Base-by-base conservation (phyloP, 2,888 invertebrate species). In the Sabatieria punctata region DNA sequence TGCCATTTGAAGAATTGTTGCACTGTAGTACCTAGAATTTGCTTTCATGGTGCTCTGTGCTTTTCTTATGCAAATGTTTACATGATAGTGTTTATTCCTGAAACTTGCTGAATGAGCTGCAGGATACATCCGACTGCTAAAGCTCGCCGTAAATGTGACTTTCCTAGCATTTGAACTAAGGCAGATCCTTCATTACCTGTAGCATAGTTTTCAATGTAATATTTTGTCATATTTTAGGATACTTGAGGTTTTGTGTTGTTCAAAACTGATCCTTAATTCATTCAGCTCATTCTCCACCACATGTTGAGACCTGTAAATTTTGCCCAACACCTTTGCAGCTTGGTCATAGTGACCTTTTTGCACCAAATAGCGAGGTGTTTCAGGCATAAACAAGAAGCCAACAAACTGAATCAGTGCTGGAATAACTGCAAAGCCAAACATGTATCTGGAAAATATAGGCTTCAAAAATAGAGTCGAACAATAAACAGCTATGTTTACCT, bases 21-120 rank as follows among this genome's bases (percentile, higher is more conserved):
- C 73, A 54, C 71, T 71, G 59, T 74, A 74, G 58, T 74, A 73
- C 70, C 71, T 71, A n/a, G n/a, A n/a, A n/a, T n/a, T n/a, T n/a
- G n/a, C n/a, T n/a, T n/a, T n/a, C n/a, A n/a, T n/a, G n/a, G n/a
- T n/a, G n/a, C n/a, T n/a, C n/a, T n/a, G n/a, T n/a, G n/a, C n/a
- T n/a, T n/a, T n/a, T n/a, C n/a, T n/a, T n/a, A n/a, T n/a, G n/a
- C n/a, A n/a, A n/a, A n/a, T n/a, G n/a, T n/a, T n/a, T n/a, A n/a
- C 66, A 65, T 72, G 49, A 73, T 69, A 13, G 71, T 72, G 57
- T 72, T 72, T 50, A 72, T 71, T 19, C 71, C 72, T 47, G 66
- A 59, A 4, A 72, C 54, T 53, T 72, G 72, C 54, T 72, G 72
- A 50, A 71, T 67, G 23, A 69, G 55, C 54, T 72, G 72, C 26